phyloP scores from a whole-genome alignment of 2,888 invertebrate species.

The Drosophila neonasuta region DNA sequence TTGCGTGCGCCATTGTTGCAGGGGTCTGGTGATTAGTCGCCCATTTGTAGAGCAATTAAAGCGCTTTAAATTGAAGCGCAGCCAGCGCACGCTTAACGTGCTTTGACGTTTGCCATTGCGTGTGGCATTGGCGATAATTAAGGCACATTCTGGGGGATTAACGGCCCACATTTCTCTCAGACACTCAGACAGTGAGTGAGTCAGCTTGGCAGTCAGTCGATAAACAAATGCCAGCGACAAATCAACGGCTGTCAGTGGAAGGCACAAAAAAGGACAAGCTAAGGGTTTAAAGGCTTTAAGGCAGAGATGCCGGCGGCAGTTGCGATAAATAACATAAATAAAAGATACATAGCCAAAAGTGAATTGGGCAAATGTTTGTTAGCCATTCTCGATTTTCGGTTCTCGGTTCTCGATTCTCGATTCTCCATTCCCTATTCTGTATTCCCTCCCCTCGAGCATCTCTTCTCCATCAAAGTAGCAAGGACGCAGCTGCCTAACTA shows the following conservation, averaged over 20 bases:
- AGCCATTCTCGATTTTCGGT: slow-evolving; percentile 31
- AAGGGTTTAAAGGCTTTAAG: slow-evolving; percentile 69
- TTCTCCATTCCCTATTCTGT: neutral
- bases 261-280: slow-evolving; percentile 23
- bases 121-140: slow-evolving; percentile 58
- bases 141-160: slow-evolving; percentile 60
- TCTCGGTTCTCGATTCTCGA: slow-evolving; percentile 6
- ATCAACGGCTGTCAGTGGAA: slow-evolving; percentile 36
- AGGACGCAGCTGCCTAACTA: slow-evolving; percentile 73
- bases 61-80: slow-evolving; percentile 64
- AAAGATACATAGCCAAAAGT: slow-evolving; percentile 64
- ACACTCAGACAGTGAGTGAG: slow-evolving; percentile 1
- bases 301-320: slow-evolving; percentile 36
- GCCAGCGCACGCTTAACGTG: slow-evolving; percentile 60
- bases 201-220: slow-evolving; percentile 27
- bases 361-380: slow-evolving; percentile 69
- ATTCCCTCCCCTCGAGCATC: neutral
- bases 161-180: slow-evolving; percentile 26
- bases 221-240: slow-evolving; percentile 60
- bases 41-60: slow-evolving; percentile 74
- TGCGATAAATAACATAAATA: slow-evolving; percentile 76
- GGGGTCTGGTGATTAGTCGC: slow-evolving; percentile 59
- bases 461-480: slow-evolving; percentile 15
- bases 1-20: slow-evolving; percentile 54
- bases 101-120: slow-evolving; percentile 27